Conservation (phyloP, 2,113 vertebrate species). For the Clarias gariepinus region DNA sequence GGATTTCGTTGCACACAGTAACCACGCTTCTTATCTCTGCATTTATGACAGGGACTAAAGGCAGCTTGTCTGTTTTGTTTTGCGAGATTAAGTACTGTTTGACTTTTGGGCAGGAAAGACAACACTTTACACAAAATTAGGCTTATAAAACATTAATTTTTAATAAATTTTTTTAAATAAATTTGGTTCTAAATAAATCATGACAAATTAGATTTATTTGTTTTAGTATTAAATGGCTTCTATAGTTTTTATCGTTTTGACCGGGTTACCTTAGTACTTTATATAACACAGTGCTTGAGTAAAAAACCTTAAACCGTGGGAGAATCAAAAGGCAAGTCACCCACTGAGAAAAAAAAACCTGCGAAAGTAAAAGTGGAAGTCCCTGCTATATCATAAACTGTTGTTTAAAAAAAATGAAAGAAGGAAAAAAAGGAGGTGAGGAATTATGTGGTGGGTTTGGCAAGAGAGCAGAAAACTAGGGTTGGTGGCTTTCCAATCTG, state of each 20-base stretch:
- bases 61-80: conserved; percentile 15
- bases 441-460: conserved; percentile 55
- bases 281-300: neutral
- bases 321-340: neutral
- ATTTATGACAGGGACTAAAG: conserved; percentile 41
- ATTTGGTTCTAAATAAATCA: neutral
- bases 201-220: neutral
- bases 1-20: conserved; percentile 24
- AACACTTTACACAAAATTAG: neutral
- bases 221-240: neutral
- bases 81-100: conserved; percentile 1
- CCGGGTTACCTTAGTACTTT: neutral
- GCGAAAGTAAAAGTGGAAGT: conserved; percentile 21
- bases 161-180: neutral
- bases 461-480: conserved; percentile 58
- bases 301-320: neutral
- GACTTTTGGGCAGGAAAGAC: conserved; percentile 6
- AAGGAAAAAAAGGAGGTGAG: conserved; percentile 11
- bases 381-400: conserved; percentile 11
- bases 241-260: neutral
- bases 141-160: neutral
- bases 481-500: conserved; percentile 64
- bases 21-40: conserved; percentile 33
- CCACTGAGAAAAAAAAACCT: neutral
- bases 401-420: conserved; percentile 31